phyloP scores from a whole-genome alignment of 2,888 invertebrate species.

The Agonum fuliginosum region DNA sequence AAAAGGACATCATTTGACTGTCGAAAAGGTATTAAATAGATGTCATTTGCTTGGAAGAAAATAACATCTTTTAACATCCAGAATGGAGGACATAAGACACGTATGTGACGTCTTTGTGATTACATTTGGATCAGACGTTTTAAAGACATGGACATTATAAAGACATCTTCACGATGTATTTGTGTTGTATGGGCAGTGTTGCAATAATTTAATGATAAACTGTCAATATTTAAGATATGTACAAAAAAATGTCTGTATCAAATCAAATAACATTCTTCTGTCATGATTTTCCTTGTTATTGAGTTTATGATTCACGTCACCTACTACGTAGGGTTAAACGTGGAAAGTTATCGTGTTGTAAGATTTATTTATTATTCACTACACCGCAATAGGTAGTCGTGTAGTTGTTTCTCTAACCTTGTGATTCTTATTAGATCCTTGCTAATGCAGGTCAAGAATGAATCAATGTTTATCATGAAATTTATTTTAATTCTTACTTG shows the following conservation, averaged over 20 bases:
- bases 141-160: no score
- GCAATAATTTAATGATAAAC: no score
- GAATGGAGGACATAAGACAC: no score
- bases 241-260: neutral
- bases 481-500: neutral
- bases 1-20: no score
- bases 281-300: neutral
- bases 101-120: no score
- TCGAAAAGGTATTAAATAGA: no score
- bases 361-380: constrained; percentile 2
- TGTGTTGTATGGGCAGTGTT: no score
- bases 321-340: neutral
- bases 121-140: no score
- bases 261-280: constrained; percentile 2
- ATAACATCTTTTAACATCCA: no score
- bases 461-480: neutral
- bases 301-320: neutral
- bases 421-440: constrained; percentile 9
- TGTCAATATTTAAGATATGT: neutral
- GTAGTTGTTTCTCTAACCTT: neutral
- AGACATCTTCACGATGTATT: no score
- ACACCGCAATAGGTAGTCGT: neutral
- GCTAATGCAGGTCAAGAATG: constrained; percentile 48
- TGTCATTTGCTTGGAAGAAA: no score
- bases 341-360: neutral